A percentile compares a stretch with the other conserved stretches of the same genome.
Conservation (phyloP, 92 coral and sea anemone species). For the Nematostella vectensis region DNA sequence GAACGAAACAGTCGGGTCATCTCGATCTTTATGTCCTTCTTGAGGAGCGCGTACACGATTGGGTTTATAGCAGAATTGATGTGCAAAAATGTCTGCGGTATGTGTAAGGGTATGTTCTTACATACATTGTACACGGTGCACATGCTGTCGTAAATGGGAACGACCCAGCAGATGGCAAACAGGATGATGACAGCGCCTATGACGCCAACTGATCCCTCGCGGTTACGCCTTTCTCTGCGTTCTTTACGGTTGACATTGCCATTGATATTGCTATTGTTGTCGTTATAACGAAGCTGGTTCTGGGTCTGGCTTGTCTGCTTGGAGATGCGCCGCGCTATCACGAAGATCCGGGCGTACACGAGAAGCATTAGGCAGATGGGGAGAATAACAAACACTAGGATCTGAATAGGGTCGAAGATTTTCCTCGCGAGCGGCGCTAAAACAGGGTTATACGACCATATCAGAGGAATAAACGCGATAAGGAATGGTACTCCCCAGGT, state of each 20-base stretch:
- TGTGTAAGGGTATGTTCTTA: too few relatives aligned
- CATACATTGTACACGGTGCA: conserved; percentile 6
- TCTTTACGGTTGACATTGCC: conserved; percentile 6
- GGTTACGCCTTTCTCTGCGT: conserved; percentile 19
- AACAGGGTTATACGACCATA: background rate
- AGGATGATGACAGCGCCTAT: too few relatives aligned
- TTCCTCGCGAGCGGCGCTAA: too few relatives aligned
- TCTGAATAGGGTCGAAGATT: conserved; percentile 19
- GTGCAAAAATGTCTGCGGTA: too few relatives aligned
- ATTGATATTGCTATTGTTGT: conserved; percentile 3
- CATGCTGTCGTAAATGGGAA: conserved; percentile 9
- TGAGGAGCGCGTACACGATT: too few relatives aligned
- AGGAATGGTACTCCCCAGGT: conserved; percentile 18
- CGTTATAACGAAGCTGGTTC: conserved; percentile 26
- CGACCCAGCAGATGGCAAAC: conserved; percentile 12
- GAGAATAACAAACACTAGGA: conserved; percentile 5
- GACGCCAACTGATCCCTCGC: too few relatives aligned
- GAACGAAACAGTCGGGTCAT: too few relatives aligned
- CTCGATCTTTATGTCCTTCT: too few relatives aligned
- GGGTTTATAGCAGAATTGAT: too few relatives aligned
- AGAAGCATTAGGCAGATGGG: conserved; percentile 18
- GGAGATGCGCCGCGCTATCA: conserved; percentile 15
- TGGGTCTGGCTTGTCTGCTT: conserved; percentile 17
- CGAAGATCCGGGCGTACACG: conserved; percentile 13
- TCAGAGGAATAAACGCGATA: conserved; percentile 2